A percentile compares a stretch with the other conserved stretches of the same genome.
Conservation (phyloP, 2,113 vertebrate genomes). For the Onychostruthus taczanowskii region DNA sequence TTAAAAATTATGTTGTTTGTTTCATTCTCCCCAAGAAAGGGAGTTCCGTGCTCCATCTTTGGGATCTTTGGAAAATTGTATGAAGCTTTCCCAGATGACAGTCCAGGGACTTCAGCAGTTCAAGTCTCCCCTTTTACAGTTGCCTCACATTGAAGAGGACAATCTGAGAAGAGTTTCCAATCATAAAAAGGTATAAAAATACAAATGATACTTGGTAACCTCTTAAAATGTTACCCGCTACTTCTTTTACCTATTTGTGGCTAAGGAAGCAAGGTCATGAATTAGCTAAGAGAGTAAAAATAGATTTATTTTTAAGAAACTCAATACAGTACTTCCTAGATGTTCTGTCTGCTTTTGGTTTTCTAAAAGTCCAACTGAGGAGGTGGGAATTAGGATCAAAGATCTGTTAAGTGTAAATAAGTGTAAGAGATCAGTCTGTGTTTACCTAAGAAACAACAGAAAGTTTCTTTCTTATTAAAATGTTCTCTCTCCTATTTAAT, state of each 20-base stretch:
- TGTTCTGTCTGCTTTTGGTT: background rate
- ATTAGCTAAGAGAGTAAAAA: background rate
- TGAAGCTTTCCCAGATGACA: slow-evolving; percentile 98
- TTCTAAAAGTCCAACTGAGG: background rate
- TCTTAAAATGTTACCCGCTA: background rate
- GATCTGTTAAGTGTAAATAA: background rate
- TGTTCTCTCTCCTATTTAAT: background rate
- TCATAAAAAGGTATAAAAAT: slow-evolving; percentile 77
- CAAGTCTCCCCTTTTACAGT: slow-evolving; percentile 92
- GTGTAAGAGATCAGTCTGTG: background rate
- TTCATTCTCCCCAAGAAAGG: slow-evolving; percentile 79
- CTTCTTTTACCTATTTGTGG: background rate
- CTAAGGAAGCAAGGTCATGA: background rate
- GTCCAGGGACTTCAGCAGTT: slow-evolving; percentile 96
- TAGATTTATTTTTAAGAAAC: background rate
- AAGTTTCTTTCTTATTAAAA: background rate
- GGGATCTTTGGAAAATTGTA: slow-evolving; percentile 95
- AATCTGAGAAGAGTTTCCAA: slow-evolving; percentile 85
- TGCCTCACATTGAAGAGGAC: slow-evolving; percentile 97
- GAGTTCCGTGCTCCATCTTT: slow-evolving; percentile 93
- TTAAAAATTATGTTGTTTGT: slow-evolving; percentile 14
- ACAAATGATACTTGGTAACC: background rate
- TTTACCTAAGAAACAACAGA: background rate
- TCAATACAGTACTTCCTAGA: background rate
- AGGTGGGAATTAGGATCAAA: background rate